Base-by-base conservation (phyloP, 2,888 invertebrate genomes). In the Marronus borbonicus region DNA sequence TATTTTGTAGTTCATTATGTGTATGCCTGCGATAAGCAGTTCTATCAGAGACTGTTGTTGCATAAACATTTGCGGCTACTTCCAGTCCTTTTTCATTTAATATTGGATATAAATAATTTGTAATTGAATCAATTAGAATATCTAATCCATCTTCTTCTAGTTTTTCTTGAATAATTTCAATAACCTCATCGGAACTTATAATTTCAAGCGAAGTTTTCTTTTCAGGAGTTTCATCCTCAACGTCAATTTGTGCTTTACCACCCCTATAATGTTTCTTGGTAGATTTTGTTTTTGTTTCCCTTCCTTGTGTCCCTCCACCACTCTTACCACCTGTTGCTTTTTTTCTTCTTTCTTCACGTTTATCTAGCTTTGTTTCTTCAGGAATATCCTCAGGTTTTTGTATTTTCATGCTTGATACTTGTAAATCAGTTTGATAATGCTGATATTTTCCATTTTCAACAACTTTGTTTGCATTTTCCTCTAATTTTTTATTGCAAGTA, bases 261-360 rank as follows among this genome's bases (percentile, higher is more conserved):
- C 88, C 89, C 80, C 88, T 88, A 10, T 58, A 64, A 87, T 93
- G 93, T 89, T 97, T 98, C 86, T 98, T 98, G 0, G 95, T 95
- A 1, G 97, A 95, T 86, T 97, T 98, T 0, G 97, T 98, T 90
- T 97, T 98, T 0, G 97, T 97, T 90, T 98, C 98, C 55, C 98
- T 91, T 0, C 98, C 98, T 88, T 98, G 98, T 12, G 94, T 92
- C 1, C 98, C 98, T 17, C 98, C 97, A 14, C 98, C 98, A 69
- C 93, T 93, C 90, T 97, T 98, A 1, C 97, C 97, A 36, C 93
- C 92, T 4, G 94, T 90, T 1, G 97, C 97, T 87, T 97, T 97
- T 86, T 96, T 96, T 78, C 97, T 92, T 12, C 98, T 91, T 84
- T 98, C 97, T 76, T 98, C 97, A 80, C 96, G 93, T 84, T 94